Base-by-base conservation (phyloP, 2,113 vertebrate species). In the Excalfactoria chinensis region DNA sequence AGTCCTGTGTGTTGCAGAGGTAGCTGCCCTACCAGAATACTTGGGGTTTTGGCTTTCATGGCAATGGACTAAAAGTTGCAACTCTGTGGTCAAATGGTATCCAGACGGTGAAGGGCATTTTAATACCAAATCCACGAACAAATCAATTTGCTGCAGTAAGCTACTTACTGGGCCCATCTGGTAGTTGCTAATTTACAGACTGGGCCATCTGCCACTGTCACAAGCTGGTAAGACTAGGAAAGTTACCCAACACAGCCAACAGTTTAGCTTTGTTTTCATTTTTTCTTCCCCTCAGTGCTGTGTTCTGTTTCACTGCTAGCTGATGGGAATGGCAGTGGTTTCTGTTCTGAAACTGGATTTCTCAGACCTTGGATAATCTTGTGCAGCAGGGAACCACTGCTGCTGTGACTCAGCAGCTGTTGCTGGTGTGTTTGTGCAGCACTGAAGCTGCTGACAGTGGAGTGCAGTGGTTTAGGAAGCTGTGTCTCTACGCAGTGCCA, bases 161-260 rank as follows among this genome's bases (percentile, higher is more conserved):
- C 96, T 96, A 93, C 96, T 96, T 96, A 96, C 76, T 78, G 91
- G 89, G 79, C 89, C 95, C 96, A 96, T 94, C 95, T 96, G 96
- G 91, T 96, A 85, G 94, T 83, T 85, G 93, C 95, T 94, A 95
- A 96, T 96, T 96, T 95, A 80, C 93, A 93, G 87, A 85, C 89
- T 89, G 89, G 94, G 94, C 96, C 95, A 96, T 96, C 95, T 96
- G 96, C 96, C 82, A 80, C 89, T 83, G 2, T 84, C 76, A 63
- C 79, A 95, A 69, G 93, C 94, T 68, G 89, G 85, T 89, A 85
- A 82, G 78, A 92, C 41, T 22, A 30, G 93, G 79, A 91, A 93
- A 94, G 93, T 94, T 96, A 94, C 84, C 64, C 94, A 91, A 89
- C 81, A 86, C 1, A 70, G 81, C 81, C 76, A 92, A 92, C 93